Conservation (phyloP, 2,888 invertebrate genomes). For the Chymomyza fuscimana region DNA sequence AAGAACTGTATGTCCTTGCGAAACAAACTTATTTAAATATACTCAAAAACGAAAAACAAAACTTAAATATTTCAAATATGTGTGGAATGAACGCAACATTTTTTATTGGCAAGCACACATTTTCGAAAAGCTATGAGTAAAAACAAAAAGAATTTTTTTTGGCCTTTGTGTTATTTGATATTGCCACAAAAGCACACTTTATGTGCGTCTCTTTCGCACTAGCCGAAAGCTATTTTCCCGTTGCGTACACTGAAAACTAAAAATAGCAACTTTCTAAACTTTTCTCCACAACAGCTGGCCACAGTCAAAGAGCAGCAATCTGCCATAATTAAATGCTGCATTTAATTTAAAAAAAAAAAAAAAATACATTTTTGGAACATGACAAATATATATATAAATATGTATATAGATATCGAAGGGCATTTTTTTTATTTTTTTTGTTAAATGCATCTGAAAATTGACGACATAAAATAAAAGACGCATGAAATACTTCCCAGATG, state of each 20-base stretch:
- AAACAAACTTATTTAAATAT: background rate
- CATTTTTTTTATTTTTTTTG: background rate
- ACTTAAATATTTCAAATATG: background rate
- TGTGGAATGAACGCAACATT: background rate
- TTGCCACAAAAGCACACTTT: constrained; percentile 29
- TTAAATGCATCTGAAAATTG: background rate
- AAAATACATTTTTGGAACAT: constrained; percentile 11
- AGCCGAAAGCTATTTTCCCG: constrained; percentile 48
- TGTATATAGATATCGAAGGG: background rate
- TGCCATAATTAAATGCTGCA: background rate
- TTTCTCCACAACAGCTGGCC: constrained; percentile 30
- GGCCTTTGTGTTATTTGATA: constrained; percentile 65
- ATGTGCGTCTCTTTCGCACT: constrained; percentile 51
- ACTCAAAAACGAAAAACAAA: background rate
- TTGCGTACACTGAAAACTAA: constrained; percentile 53
- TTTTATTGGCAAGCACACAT: constrained; percentile 39
- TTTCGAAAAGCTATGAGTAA: constrained; percentile 49
- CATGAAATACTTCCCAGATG: background rate
- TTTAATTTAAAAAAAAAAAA: background rate
- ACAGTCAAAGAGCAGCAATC: constrained; percentile 24
- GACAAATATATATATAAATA: constrained; percentile 17
- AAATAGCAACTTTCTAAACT: constrained; percentile 58
- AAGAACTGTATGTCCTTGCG: background rate
- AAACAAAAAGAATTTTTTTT: constrained; percentile 28
- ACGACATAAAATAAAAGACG: background rate